These are phyloP conservation scores for Cheilosia soror DNA, from an alignment of 2,888 invertebrate genomes.

Conservation along the genomic window DNA sequence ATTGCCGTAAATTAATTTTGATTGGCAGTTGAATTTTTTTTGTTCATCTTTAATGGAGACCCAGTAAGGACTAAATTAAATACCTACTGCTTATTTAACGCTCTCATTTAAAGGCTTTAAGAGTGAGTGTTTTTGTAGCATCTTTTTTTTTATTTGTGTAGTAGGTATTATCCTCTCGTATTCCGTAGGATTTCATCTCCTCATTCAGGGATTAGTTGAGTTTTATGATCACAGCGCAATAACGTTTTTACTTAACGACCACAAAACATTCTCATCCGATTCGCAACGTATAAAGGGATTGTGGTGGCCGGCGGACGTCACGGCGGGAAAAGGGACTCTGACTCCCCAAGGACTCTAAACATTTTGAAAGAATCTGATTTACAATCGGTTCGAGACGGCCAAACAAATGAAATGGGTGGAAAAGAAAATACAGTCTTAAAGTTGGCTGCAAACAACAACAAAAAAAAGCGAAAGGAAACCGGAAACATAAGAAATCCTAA, in stretches of 20 bases:
- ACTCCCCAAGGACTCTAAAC: slow-evolving; percentile 27
- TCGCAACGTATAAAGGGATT: slow-evolving; percentile 1
- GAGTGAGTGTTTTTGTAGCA: slow-evolving; percentile 38
- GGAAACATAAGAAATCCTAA: slow-evolving; percentile 58
- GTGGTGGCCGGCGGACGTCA: not conserved
- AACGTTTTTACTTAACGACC: slow-evolving; percentile 57
- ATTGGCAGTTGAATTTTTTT: slow-evolving; percentile 34
- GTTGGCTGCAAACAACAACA: not conserved
- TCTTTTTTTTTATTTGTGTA: not conserved
- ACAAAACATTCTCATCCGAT: slow-evolving; percentile 57
- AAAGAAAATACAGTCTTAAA: not conserved
- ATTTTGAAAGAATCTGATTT: slow-evolving; percentile 38
- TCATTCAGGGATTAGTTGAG: slow-evolving; percentile 61
- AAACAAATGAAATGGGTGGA: slow-evolving; percentile 33
- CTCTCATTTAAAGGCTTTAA: slow-evolving; percentile 37
- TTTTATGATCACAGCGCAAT: slow-evolving; percentile 58
- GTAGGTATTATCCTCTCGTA: slow-evolving; percentile 36
- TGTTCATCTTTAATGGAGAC: slow-evolving; percentile 26
- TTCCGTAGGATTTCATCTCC: slow-evolving; percentile 48
- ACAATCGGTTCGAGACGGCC: slow-evolving; percentile 41
- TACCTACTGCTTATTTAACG: not conserved
- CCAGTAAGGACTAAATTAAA: slow-evolving; percentile 6
- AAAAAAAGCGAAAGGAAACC: slow-evolving; percentile 28
- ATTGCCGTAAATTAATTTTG: slow-evolving; percentile 60
- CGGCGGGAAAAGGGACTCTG: not conserved